phyloP scores from a whole-genome alignment of 2,888 invertebrate species.

The Acanthococcus lagerstroemiae region DNA sequence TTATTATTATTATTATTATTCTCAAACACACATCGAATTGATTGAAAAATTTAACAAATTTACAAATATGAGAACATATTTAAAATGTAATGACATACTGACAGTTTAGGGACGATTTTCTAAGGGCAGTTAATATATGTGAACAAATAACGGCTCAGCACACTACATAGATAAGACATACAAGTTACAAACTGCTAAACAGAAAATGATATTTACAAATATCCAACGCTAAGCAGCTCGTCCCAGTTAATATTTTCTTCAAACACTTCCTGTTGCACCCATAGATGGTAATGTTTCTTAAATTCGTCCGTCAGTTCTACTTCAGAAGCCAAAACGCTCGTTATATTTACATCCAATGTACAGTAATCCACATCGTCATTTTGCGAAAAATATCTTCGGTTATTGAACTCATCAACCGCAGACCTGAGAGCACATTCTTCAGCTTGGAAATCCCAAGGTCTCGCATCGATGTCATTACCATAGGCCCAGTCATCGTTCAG shows the following conservation, averaged over 20 bases:
- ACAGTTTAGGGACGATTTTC: no score
- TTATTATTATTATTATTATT: no score
- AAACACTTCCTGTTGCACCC: slow-evolving; percentile 95
- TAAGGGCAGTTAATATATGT: no score
- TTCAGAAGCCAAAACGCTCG: slow-evolving; percentile 65
- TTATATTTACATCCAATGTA: slow-evolving; percentile 67
- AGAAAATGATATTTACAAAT: no score
- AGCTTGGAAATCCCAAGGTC: slow-evolving; percentile 96
- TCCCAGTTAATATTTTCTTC: slow-evolving; percentile 76
- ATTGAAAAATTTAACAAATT: no score
- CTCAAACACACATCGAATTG: no score
- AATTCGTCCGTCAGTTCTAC: slow-evolving; percentile 85
- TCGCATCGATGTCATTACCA: slow-evolving; percentile 93
- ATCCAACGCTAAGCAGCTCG: slow-evolving; percentile 41
- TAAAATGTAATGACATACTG: no score
- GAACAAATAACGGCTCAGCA: no score
- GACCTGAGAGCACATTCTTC: slow-evolving; percentile 91
- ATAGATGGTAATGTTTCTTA: slow-evolving; percentile 82
- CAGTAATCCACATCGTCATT: slow-evolving; percentile 47
- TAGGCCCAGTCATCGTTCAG: slow-evolving; percentile 99
- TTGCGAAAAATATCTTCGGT: slow-evolving; percentile 63
- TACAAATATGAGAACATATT: no score
- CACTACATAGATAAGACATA: no score
- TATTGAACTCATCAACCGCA: slow-evolving; percentile 92
- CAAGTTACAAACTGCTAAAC: no score